phyloP scores from a whole-genome alignment of 2,113 vertebrate species.

The Trichechus manatus region DNA sequence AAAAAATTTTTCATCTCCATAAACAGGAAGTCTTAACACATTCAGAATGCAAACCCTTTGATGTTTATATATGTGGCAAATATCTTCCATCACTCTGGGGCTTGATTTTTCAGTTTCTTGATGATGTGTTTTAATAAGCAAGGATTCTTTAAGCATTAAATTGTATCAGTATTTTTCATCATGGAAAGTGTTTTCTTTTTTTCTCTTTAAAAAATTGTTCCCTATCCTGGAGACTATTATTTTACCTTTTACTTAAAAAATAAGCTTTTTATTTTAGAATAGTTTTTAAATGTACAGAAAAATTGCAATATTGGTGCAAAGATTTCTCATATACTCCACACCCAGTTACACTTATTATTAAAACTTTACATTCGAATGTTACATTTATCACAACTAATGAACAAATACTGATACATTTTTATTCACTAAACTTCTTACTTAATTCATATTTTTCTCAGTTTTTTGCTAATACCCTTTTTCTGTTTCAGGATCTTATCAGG shows the following conservation, averaged over 20 bases:
- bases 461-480: neutral
- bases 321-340: neutral
- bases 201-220: neutral
- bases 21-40: no score
- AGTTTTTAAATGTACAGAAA: neutral
- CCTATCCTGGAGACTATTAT: no score
- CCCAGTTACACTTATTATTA: neutral
- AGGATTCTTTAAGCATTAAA: neutral
- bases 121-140: neutral
- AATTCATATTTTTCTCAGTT: no score
- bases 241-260: no score
- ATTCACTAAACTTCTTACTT: no score
- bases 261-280: neutral
- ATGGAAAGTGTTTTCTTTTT: neutral
- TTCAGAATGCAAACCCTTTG: neutral
- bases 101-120: neutral
- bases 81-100: neutral
- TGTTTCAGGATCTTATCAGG: neutral
- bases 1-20: no score
- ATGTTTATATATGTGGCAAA: neutral
- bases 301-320: neutral
- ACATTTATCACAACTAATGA: neutral
- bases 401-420: no score
- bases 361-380: neutral
- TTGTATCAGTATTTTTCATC: neutral